Base-by-base conservation (phyloP, 2,113 vertebrate species). In the Hoplias malabaricus region DNA sequence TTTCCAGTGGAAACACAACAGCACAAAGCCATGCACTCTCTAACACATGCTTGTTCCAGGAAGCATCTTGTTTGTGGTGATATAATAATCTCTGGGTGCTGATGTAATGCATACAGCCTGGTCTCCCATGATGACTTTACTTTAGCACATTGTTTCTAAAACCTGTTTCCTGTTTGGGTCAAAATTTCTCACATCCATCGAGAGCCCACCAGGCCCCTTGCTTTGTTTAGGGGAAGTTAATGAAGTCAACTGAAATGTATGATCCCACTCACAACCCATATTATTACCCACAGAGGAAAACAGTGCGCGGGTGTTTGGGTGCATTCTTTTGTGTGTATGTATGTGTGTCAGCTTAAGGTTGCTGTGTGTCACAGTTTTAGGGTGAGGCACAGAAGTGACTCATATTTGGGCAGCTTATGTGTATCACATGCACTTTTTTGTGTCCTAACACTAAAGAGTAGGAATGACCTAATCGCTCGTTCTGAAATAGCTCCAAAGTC, bases 401-500 rank as follows among this genome's bases (percentile, higher is more conserved):
- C 87, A 88, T 84, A 81, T 87, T 86, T 89, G 85, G 86, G 77
- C 85, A 80, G 69, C 67, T 84, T 82, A 48, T 87, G 91, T 87
- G 86, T 87, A 88, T 89, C 85, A 74, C 87, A 86, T 84, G 68
- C 83, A 81, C 69, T 87, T 88, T 89, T 90, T 88, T 87, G 88
- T 75, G 76, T 83, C 81, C 91, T 89, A 88, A 75, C 77, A 78
- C n/a, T 84, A 88, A 88, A 87, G 86, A 85, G 79, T 79, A 90
- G 81, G 84, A 87, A 91, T 92, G 89, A 93, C 86, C 89, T 92
- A 85, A 93, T 88, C 83, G 84, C 77, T 67, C 77, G 79, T 85
- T 84, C 86, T 84, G 84, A 92, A 91, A 92, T 90, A 90, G 89
- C 79, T 84, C 82, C 87, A 82, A 42, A 80, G 87, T 93, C 91